These are phyloP conservation scores for Plecotus auritus DNA, from an alignment of 2,113 vertebrate species.

Conservation along the genomic window DNA sequence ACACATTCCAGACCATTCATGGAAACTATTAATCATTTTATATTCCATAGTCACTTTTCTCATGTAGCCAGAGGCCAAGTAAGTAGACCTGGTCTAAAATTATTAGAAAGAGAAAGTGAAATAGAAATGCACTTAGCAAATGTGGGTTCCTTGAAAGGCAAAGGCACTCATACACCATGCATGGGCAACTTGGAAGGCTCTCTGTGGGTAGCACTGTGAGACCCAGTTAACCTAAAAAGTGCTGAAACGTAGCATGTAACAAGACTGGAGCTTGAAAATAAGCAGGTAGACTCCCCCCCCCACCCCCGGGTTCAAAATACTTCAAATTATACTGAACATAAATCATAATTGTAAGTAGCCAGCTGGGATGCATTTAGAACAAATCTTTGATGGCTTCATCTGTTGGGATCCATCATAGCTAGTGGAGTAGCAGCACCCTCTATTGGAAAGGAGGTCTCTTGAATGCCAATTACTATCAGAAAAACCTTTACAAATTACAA, in stretches of 20 bases:
- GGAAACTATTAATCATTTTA: background rate
- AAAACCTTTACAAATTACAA: background rate
- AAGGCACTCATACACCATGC: background rate
- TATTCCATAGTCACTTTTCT: background rate
- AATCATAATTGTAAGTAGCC: slow-evolving; percentile 13
- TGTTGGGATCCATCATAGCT: background rate
- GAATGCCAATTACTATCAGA: background rate
- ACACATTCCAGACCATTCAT: background rate
- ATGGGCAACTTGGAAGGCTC: background rate
- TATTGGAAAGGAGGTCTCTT: slow-evolving; percentile 37
- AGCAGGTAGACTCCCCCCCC: background rate
- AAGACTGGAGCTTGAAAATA: background rate
- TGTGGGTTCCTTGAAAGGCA: background rate
- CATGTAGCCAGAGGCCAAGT: background rate
- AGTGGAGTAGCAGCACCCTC: background rate
- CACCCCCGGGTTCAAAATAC: background rate
- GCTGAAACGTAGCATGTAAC: background rate
- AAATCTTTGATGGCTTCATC: background rate
- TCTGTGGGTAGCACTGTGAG: background rate
- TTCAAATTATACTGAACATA: slow-evolving; percentile 31
- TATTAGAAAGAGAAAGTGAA: background rate
- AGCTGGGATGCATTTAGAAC: background rate
- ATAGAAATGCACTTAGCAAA: background rate
- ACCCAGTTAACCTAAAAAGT: background rate
- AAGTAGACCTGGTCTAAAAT: background rate